Base-by-base conservation (phyloP, 2,797 vertebrate species). In the Pangasius macronema region DNA sequence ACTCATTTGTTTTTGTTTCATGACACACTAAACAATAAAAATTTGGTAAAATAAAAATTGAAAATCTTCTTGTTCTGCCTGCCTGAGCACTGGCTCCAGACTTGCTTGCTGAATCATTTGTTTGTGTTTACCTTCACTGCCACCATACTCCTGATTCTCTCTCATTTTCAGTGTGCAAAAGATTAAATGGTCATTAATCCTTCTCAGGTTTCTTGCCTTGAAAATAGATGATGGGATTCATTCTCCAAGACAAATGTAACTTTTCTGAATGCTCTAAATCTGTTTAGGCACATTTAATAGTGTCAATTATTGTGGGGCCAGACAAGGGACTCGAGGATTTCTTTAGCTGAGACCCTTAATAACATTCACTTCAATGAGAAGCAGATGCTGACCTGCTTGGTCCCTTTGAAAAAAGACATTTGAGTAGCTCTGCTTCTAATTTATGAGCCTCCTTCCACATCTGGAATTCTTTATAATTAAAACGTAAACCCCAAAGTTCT, bases 391-490 rank as follows among this genome's bases (percentile, higher is more conserved):
- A 97, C 96, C 97, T 94, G 96, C 95, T 96, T 97, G 96, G 96
- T 97, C 95, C 93, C 97, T 97, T 98, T 98, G 97, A 97, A 98
- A 97, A 98, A 98, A 98, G 97, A 97, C 97, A 96, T 97, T 96
- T 93, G 96, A 98, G 97, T 95, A 96, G 96, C 95, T 97, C 97
- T 99, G 98, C 96, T 97, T 98, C 97, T 98, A 97, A 99, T 99
- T 98, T 98, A 97, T 95, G 94, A 94, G 95, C 93, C 96, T 93
- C 96, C 94, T 96, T 97, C 96, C 96, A 98, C 98, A 99, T 99
- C 98, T 99, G 98, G 98, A 98, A 97, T 98, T 97, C 96, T 96
- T 99, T 99, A 99, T 97, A 98, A 99, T 99, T 99, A 98, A 98
- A 98, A 98, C 97, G 93, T 97, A 97, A 98, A 97, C 97, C 97